Base-by-base conservation (phyloP, 2,888 invertebrate genomes). In the Kryphioiulus occultus region DNA sequence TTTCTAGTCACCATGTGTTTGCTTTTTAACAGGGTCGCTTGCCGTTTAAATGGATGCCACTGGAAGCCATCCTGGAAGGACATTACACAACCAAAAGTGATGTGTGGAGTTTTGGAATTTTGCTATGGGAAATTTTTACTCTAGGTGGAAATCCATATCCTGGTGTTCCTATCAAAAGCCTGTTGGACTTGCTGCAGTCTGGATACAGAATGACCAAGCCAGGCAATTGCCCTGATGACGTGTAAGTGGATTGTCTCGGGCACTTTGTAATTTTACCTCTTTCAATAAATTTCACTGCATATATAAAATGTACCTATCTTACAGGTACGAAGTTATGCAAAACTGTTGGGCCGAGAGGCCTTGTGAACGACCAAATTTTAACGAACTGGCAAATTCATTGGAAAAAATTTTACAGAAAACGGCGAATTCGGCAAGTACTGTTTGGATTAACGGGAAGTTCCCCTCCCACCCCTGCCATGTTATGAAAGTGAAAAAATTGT, bases 131-230 rank as follows among this genome's bases (percentile, higher is more conserved):
- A 89, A 90, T 91, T 22, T 90, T 90, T 59, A 91, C 91, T 9
- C 89, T 90, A n/a, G 91, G 91, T 22, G 91, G 91, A 1, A 91
- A 91, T 0, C 91, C 91, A 0, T 91, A 91, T 88, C 91, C 91
- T 87, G 91, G 91, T 17, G 88, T 88, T 17, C 88, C 88, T 32
- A 86, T 88, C 26, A 88, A 82, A 35, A 88, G 88, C 42, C 44
- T 88, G 2, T 30, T 88, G 32, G 86, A 88, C 22, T 53, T 88
- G 32, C 30, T 88, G 30, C 26, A 30, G 32, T 88, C 88, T 26
- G 88, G 88, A n/a, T 88, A 88, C 35, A 32, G 88, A 42, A 88
- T 88, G 88, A 39, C 88, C 17, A 86, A 82, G 19, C 86, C 88
- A 4, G n/a, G 39, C 22, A 68, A 88, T 82, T 88, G 88, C 35